Evolutionary conservation across 2,888 invertebrate genomes (phyloP).

Genomic region (Campoletis raptor): DNA sequence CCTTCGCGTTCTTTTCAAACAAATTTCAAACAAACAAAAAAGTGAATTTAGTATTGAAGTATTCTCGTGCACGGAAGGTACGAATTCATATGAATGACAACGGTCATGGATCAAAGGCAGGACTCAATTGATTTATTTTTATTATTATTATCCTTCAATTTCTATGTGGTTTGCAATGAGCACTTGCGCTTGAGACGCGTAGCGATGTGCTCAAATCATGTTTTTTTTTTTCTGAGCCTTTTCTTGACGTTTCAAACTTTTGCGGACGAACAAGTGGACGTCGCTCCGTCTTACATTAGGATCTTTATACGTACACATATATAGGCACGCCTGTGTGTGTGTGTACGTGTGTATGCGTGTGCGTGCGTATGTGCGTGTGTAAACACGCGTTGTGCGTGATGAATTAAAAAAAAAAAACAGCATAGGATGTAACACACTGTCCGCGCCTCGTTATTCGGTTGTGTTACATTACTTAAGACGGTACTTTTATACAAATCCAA

Average conservation of each 20-base stretch:
- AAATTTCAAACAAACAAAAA: slow-evolving; percentile 1
- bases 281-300: slow-evolving; percentile 25
- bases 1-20: neutral
- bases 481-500: slow-evolving; percentile 78
- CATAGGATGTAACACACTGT: slow-evolving; percentile 78
- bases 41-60: neutral
- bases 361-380: neutral
- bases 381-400: neutral
- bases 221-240: slow-evolving; percentile 39
- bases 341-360: neutral
- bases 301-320: slow-evolving; percentile 11
- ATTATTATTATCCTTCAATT: neutral
- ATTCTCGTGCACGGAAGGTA: slow-evolving; percentile 2
- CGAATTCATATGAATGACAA: neutral
- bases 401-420: slow-evolving; percentile 36
- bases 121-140: neutral
- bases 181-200: neutral
- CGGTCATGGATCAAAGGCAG: neutral
- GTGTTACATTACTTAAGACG: slow-evolving; percentile 78
- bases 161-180: slow-evolving; percentile 4
- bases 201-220: slow-evolving; percentile 2
- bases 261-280: slow-evolving; percentile 4
- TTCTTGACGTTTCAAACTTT: slow-evolving; percentile 42
- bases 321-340: slow-evolving; percentile 33
- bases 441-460: slow-evolving; percentile 72